Percentiles rank a stretch among this genome's conserved stretches.
phyloP scores from a whole-genome alignment of 2,888 invertebrate species.

The Caenorhabditis uteleia region DNA sequence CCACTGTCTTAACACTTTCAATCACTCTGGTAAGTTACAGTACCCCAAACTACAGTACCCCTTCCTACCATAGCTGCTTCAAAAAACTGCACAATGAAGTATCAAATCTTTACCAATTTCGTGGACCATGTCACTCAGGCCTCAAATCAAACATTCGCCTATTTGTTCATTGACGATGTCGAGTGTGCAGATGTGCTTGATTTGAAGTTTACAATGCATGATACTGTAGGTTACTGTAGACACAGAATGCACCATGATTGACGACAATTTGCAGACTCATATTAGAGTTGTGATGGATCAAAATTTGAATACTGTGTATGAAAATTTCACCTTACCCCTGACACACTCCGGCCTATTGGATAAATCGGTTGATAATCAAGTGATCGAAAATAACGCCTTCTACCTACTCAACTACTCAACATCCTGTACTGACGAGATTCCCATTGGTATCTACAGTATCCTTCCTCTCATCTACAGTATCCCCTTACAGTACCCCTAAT shows the following conservation, averaged over 20 bases:
- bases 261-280: slow-evolving; percentile 27
- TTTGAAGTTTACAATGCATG: slow-evolving; percentile 14
- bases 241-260: neutral
- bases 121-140: slow-evolving; percentile 3
- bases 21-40: no score
- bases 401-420: slow-evolving; percentile 45
- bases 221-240: slow-evolving; percentile 11
- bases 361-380: slow-evolving; percentile 37
- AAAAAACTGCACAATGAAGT: slow-evolving; percentile 24
- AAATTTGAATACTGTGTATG: slow-evolving; percentile 33
- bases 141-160: slow-evolving; percentile 28
- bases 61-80: slow-evolving; percentile 12
- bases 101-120: slow-evolving; percentile 14
- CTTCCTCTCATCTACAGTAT: no score
- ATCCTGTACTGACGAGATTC: slow-evolving; percentile 35
- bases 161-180: slow-evolving; percentile 22
- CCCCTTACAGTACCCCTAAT: slow-evolving; percentile 39
- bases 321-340: slow-evolving; percentile 31
- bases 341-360: slow-evolving; percentile 26
- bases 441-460: no score
- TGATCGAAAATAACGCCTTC: slow-evolving; percentile 29
- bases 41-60: no score
- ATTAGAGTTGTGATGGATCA: slow-evolving; percentile 35
- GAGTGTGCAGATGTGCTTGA: slow-evolving; percentile 13
- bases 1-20: slow-evolving; percentile 16